phyloP scores from a whole-genome alignment of 2,888 invertebrate species.

The Harpalus rubripes region DNA sequence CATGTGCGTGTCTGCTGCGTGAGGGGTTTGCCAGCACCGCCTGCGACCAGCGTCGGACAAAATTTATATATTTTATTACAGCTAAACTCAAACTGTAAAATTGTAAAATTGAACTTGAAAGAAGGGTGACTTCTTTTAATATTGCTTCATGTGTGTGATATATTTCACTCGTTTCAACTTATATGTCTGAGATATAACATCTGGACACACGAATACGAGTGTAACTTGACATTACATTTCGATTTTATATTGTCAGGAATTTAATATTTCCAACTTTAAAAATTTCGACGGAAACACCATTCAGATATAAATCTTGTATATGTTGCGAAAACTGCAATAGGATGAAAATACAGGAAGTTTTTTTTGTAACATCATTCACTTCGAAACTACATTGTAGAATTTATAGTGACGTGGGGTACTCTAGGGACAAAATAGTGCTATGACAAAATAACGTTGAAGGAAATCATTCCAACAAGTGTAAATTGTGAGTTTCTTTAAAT shows the following conservation, averaged over 20 bases:
- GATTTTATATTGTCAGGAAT: conserved; percentile 12
- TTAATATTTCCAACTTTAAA: conserved; percentile 2
- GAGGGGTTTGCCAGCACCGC: conserved; percentile 53
- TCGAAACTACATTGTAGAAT: too few relatives aligned
- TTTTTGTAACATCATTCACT: too few relatives aligned
- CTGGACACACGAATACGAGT: not conserved
- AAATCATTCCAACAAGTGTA: too few relatives aligned
- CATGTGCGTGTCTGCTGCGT: conserved; percentile 31
- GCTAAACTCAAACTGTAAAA: conserved; percentile 50
- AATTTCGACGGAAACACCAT: not conserved
- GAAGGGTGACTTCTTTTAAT: conserved; percentile 71
- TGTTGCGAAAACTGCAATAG: not conserved
- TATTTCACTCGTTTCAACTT: conserved; percentile 68
- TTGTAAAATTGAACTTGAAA: conserved; percentile 66
- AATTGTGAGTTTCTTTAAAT: too few relatives aligned
- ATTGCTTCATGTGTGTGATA: conserved; percentile 71
- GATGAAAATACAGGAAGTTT: not conserved
- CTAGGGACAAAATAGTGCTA: too few relatives aligned
- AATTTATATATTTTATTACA: conserved; percentile 66
- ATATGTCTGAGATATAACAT: conserved; percentile 35
- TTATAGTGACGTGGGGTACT: too few relatives aligned
- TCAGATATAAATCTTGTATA: not conserved
- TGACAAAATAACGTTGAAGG: too few relatives aligned
- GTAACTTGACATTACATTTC: conserved; percentile 11
- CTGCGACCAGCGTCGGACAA: conserved; percentile 58